These are phyloP conservation scores for Crossocerus cetratus DNA, from an alignment of 2,888 invertebrate species.

Conservation along the genomic window DNA sequence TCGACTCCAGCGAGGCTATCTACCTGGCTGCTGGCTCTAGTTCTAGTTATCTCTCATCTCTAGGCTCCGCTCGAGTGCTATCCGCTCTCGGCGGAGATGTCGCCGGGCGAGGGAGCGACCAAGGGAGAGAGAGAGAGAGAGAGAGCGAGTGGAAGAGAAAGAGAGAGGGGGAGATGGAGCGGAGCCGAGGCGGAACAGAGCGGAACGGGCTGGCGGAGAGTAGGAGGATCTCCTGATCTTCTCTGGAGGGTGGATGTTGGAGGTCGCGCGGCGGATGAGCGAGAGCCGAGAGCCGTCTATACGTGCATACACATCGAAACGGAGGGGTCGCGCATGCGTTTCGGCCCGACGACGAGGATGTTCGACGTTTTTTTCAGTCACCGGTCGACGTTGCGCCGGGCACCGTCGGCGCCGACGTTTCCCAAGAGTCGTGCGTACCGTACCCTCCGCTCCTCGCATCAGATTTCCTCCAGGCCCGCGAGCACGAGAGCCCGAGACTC, in stretches of 20 bases:
- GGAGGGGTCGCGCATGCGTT: conserved; percentile 61
- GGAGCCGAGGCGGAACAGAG: background rate
- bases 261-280: conserved; percentile 46
- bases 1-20: background rate
- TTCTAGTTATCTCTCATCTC: conserved; percentile 14
- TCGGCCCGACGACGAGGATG: conserved; percentile 51
- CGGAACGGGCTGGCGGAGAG: conserved; percentile 15
- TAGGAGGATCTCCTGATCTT: conserved; percentile 51
- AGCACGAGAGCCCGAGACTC: conserved; percentile 10
- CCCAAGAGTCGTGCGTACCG: conserved; percentile 19
- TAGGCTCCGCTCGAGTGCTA: conserved; percentile 21
- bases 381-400: conserved; percentile 73
- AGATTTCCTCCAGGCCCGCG: conserved; percentile 14
- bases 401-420: conserved; percentile 52
- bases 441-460: background rate
- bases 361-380: conserved; percentile 73
- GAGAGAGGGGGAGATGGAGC: background rate
- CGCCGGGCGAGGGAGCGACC: conserved; percentile 9
- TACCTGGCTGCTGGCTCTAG: conserved; percentile 1
- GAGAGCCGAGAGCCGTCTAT: conserved; percentile 10
- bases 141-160: conserved; percentile 7
- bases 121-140: background rate
- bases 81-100: conserved; percentile 10
- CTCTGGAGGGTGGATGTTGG: conserved; percentile 51
- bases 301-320: conserved; percentile 25